Conservation (phyloP, 2,888 invertebrate species). For the Loripinus fragilis region DNA sequence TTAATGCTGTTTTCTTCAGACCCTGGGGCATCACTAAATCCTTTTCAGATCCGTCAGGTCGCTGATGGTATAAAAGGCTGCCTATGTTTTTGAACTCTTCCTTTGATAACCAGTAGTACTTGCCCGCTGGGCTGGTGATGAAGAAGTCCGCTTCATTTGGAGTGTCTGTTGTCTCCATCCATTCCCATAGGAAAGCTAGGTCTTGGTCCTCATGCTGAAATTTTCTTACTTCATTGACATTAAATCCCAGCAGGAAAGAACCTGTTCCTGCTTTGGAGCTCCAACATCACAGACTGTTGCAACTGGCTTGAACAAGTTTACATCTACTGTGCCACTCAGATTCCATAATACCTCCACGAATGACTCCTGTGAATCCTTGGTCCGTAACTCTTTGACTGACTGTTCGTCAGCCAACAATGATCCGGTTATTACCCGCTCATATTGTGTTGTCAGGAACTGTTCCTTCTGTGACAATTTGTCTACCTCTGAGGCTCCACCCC, state of each 20-base stretch:
- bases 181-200: neutral
- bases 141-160: conserved; percentile 3
- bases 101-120: conserved; percentile 11
- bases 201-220: neutral
- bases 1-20: neutral
- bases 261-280: neutral
- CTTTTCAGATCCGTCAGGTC: neutral
- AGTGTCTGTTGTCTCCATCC: neutral
- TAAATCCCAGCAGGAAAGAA: conserved; percentile 1
- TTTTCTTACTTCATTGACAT: neutral
- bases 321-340: neutral
- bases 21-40: neutral
- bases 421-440: neutral
- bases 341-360: neutral
- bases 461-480: neutral
- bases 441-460: neutral
- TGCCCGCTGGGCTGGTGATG: neutral
- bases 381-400: neutral
- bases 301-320: neutral
- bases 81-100: neutral
- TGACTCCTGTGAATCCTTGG: neutral
- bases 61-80: neutral
- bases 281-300: neutral
- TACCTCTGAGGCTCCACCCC: too few relatives aligned
- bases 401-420: neutral